Base-by-base conservation (phyloP, 2,113 vertebrate genomes). In the Benitochromis conjunctus region DNA sequence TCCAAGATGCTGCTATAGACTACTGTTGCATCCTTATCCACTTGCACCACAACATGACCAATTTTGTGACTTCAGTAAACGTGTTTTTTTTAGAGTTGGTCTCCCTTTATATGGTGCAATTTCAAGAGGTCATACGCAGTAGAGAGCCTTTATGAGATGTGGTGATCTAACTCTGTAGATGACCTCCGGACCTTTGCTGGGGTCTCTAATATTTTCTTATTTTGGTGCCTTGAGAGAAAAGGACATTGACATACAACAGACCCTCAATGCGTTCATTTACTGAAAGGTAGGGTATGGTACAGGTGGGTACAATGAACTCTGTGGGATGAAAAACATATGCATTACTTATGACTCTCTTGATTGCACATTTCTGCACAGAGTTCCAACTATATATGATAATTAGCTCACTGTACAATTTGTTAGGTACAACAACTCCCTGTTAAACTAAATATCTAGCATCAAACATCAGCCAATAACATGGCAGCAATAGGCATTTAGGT, bases 171-270 rank as follows among this genome's bases (percentile, higher is more conserved):
- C 24, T 74, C 43, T 74, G 43, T 12, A 0, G 14, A 74, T 74
- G 26, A 48, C 69, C 69, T 48, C 24, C 18, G 2, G 43, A 48
- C 24, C 21, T 29, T 24, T 48, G 69, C 24, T 29, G 5, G 43
- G 14, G 24, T 18, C 14, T 74, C 9, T 29, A 7, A 46, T 29
- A 51, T 48, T 46, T 51, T 74, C 24, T 46, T 48, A 7, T 29
- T 48, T 16, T 71, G 41, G 21, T 26, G 41, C 41, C 66, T 71
- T 71, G 66, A 48, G 41, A 74, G 9, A 48, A 74, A 26, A 48
- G 21, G 2, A 18, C 0, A 0, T 4, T 16, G 24, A 19, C 9
- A 29, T 11, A 29, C 41, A 5, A 1, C 4, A 48, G 24, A 18
- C 24, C 24, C 9, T 29, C 41, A 26, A 5, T 74, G 21, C 48